phyloP scores from a whole-genome alignment of 1,140 invertebrate species.

The Drosophila kepulauana region DNA sequence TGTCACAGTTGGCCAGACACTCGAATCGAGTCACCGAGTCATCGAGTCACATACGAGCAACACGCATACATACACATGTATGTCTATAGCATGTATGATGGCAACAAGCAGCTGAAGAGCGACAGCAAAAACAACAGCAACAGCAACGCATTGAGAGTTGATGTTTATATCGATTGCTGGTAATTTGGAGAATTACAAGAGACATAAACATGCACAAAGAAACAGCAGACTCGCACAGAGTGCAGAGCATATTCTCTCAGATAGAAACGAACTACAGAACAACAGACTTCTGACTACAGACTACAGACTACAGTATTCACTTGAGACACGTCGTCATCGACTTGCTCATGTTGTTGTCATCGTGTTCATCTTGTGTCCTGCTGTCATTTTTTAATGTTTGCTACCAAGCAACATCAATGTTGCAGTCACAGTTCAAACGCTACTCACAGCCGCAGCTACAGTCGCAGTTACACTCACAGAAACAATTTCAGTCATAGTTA shows the following conservation, averaged over 20 bases:
- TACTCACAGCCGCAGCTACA: slow-evolving; percentile 3
- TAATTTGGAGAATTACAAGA: slow-evolving; percentile 46
- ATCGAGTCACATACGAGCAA: slow-evolving; percentile 4
- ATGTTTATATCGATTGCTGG: slow-evolving; percentile 82
- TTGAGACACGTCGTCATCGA: slow-evolving; percentile 71
- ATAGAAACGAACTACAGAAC: too few species aligned
- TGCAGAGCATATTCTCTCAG: background rate
- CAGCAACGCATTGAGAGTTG: slow-evolving; percentile 68
- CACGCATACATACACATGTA: too few species aligned
- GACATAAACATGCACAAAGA: slow-evolving; percentile 12
- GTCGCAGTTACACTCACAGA: too few species aligned
- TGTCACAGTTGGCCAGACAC: slow-evolving; percentile 49
- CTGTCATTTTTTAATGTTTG: slow-evolving; percentile 33
- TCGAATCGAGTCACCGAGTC: slow-evolving; percentile 15
- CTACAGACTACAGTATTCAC: slow-evolving; percentile 40
- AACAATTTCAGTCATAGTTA: background rate
- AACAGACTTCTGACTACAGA: background rate
- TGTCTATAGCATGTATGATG: background rate
- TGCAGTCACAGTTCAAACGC: slow-evolving; percentile 33
- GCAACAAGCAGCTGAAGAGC: slow-evolving; percentile 8
- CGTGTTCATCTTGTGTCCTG: background rate
- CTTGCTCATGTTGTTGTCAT: slow-evolving; percentile 58
- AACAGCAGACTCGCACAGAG: background rate
- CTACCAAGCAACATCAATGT: slow-evolving; percentile 24
- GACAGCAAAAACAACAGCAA: slow-evolving; percentile 21